Evolutionary conservation across 2,888 invertebrate species (phyloP), one percentile per base, ranked within the genome.

Genomic region (Pomacea canaliculata): DNA sequence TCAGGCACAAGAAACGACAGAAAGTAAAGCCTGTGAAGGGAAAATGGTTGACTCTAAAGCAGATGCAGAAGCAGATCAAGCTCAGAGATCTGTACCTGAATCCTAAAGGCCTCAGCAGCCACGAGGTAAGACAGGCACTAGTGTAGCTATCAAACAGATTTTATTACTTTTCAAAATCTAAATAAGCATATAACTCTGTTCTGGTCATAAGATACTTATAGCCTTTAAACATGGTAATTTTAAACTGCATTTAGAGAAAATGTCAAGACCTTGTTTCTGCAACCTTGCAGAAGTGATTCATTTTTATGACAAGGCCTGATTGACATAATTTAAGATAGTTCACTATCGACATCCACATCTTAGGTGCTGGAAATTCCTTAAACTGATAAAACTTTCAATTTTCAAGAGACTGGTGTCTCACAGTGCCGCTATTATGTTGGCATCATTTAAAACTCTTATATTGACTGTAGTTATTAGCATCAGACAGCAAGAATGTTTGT

Each of bases 1-100:
- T 86, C 9, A 60, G 81, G 66, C 59, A 71, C 16, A 85, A 83
- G 71, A 77, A 81, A 71, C 78, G 70, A 23, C 69, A 48, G 49
- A 84, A 81, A 46, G 79, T 86, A 13, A 78, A 79, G 46, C 85
- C 87, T 7, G 74, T 81, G 46, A 69, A 79, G 49, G 88, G 88
- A 9, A 80, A 82, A 56, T 70, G 86, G 77, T 80, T 80, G 59
- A 71, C 72, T 19, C 72, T 79, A 77, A 85, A 85, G 66, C 60
- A 67, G 37, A 68, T 5, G 7, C 68, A 63, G 27, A 16, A 46
- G 49, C 70, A 13, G 62, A 62, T 16, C 69, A 77, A 62, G 16
- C 49, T 70, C 49, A 60, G 60, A 67, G 67, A 71, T 49, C n/a
- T 70, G 65, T n/a, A 65, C 10, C 66, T 71, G n/a, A 5, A n/a